Evolutionary conservation across 2,797 vertebrate species (phyloP), one percentile per base, ranked within the genome.

Genomic region (Poeciliopsis turneri): DNA sequence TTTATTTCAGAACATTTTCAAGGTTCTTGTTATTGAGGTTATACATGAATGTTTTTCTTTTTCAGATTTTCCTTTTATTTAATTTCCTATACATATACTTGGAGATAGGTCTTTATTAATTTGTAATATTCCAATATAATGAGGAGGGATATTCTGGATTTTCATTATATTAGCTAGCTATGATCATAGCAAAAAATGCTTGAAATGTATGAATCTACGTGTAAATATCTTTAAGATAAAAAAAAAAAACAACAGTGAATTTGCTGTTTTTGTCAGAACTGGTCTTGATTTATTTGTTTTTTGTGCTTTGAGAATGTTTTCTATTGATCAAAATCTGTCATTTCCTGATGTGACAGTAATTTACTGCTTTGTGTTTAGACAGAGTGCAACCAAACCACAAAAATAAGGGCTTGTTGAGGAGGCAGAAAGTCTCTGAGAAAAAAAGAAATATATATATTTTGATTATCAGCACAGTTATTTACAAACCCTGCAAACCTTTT

Each of bases 191-290:
- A 55, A 57, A 57, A 57, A 57, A n/a, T n/a, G 25, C 53, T 57
- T 57, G 25, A 55, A 28, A 57, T 57, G 53, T 28, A 28, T 33
- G 2, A 64, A 6, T 64, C 15, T 36, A 33, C 3, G 0, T 36
- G 30, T 36, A 64, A 33, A 36, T 5, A 64, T 36, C 0, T 36
- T 13, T 64, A 74, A 85, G 64, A 53, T 36, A 75, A 55, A 41
- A 8, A 39, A 41, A 8, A 86, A 5, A 0, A 77, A 15, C 85
- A 70, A 9, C 45, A 83, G 18, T 72, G 47, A 81, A 84, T 87
- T 55, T 3, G 78, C 88, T 80, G 83, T 73, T 77, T 75, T 45
- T 72, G 70, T 88, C 45, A 72, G 69, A 87, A 76, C 45, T 46
- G 12, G 45, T 46, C 3, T 25, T 43, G 7, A 23, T 36, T 36